Evolutionary conservation across 2,113 vertebrate species (phyloP), one percentile per base, ranked within the genome.

Genomic region (Apaloderma vittatum): DNA sequence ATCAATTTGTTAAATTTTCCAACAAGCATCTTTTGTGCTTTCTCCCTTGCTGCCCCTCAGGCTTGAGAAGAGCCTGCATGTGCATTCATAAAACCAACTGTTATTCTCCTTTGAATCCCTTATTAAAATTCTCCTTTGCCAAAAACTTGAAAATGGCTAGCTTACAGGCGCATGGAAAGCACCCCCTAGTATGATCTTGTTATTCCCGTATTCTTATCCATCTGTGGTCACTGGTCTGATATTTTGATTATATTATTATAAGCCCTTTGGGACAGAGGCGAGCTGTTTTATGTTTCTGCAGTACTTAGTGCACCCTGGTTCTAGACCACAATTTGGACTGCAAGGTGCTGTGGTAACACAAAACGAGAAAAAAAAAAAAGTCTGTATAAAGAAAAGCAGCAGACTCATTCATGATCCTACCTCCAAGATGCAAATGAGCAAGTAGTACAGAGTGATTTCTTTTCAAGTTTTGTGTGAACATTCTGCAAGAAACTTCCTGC

Each of bases 21-120:
- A 96, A 97, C 96, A 96, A 95, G 90, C 92, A 97, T 93, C 97
- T 96, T 97, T 96, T 96, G 96, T 97, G 96, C 96, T 95, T 96
- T 97, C 85, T 96, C 87, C 92, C 93, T 95, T 74, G 88, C 86
- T 94, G 92, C 90, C 96, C 93, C 96, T 97, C 95, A 90, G 92
- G 94, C 96, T 96, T 77, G 82, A 94, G 96, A 96, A 90, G 82
- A 96, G 88, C 75, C 92, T 93, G 85, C 92, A 48, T 92, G 88
- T 84, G 90, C 95, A 97, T 96, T 96, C 95, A 95, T 93, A 96
- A 97, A 96, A 86, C 79, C 92, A 96, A 96, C 96, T 96, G 72
- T 93, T 97, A 96, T 94, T 79, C 75, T 88, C 82, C 86, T 90
- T 94, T 95, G 92, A 94, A 94, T 92, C 79, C 90, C 92, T 95